Conservation (phyloP, 2,888 invertebrate genomes). For the Ceriagrion tenellum region DNA sequence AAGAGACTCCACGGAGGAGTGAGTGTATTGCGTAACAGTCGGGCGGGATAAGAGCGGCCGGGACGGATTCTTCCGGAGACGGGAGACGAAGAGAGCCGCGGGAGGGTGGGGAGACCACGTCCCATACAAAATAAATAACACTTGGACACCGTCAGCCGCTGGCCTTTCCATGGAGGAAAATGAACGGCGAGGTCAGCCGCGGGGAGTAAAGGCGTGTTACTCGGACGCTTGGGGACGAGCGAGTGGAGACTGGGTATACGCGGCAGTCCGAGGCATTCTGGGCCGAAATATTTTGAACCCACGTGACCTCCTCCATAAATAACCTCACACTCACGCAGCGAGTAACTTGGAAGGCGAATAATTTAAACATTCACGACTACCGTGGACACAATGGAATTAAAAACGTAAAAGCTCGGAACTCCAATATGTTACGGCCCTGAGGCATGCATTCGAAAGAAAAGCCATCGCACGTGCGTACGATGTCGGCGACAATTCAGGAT, state of each 20-base stretch:
- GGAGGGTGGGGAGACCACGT: neutral
- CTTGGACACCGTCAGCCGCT: neutral
- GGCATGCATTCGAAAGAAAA: neutral
- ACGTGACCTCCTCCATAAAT: neutral
- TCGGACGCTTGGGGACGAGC: neutral
- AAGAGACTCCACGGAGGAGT: neutral
- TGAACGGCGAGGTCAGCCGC: slow-evolving; percentile 17
- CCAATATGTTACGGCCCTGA: neutral
- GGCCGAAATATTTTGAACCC: slow-evolving; percentile 20
- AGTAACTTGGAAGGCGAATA: neutral
- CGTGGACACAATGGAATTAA: neutral
- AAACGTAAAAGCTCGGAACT: neutral
- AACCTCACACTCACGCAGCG: neutral
- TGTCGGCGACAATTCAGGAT: no score
- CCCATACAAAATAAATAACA: slow-evolving; percentile 32
- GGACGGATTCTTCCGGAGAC: neutral
- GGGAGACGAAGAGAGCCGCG: neutral
- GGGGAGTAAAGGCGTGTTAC: slow-evolving; percentile 1
- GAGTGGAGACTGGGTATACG: slow-evolving; percentile 1
- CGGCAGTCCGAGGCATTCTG: neutral
- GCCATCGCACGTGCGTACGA: no score
- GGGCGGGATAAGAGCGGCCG: neutral
- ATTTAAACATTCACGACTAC: neutral
- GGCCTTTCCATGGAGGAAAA: slow-evolving; percentile 25
- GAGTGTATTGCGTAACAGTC: neutral